phyloP scores from a whole-genome alignment of 2,888 invertebrate species.

The Ornithoptera alexandrae region DNA sequence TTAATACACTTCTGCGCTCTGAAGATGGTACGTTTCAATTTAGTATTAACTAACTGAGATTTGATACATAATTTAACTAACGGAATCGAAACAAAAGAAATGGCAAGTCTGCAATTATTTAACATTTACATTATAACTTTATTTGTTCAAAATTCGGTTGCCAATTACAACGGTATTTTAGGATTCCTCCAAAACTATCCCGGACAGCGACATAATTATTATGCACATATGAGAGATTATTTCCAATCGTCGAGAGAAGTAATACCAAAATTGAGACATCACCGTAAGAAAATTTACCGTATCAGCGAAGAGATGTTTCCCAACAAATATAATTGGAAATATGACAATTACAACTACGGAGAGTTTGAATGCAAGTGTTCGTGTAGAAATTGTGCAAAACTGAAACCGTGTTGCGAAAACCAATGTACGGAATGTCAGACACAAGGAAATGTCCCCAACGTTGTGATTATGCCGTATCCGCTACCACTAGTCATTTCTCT shows the following conservation, averaged over 20 bases:
- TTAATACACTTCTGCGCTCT: neutral
- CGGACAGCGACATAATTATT: conserved; percentile 5
- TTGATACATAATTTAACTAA: neutral
- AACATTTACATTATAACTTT: conserved; percentile 5
- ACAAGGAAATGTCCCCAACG: neutral
- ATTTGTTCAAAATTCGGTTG: conserved; percentile 9
- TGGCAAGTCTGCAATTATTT: conserved; percentile 15
- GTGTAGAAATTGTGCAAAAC: conserved; percentile 28
- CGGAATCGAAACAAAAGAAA: neutral
- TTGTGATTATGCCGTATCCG: conserved; percentile 35
- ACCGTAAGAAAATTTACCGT: conserved; percentile 11
- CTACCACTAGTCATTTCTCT: conserved; percentile 19
- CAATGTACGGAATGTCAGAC: conserved; percentile 17
- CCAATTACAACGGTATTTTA: conserved; percentile 3
- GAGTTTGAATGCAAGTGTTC: conserved; percentile 27
- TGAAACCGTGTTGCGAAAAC: conserved; percentile 24
- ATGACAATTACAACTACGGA: conserved; percentile 2
- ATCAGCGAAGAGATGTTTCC: conserved; percentile 6
- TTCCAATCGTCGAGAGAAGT: conserved; percentile 15
- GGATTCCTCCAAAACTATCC: conserved; percentile 14
- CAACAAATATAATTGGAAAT: neutral
- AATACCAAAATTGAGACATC: conserved; percentile 4
- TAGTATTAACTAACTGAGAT: neutral
- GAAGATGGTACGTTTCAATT: neutral
- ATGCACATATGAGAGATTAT: conserved; percentile 1